Base-by-base conservation (phyloP, 1,140 invertebrate genomes). In the Triops longicaudatus region DNA sequence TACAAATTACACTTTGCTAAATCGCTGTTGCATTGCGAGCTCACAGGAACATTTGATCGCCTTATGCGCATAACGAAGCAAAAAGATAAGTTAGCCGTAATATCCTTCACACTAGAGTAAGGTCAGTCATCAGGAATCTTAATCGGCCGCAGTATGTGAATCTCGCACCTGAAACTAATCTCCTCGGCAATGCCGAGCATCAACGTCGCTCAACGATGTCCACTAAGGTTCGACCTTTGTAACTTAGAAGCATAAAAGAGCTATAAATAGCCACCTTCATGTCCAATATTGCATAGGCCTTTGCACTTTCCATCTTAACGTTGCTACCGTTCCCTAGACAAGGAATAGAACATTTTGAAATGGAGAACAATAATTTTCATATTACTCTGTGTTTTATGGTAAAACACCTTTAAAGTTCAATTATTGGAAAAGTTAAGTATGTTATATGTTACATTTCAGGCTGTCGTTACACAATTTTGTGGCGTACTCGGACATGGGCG, bases 401-500 rank as follows among this genome's bases (percentile, higher is more conserved):
- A 63, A n/a, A 22, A 6, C 22, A n/a, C 10, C n/a, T 14, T 22
- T 4, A 63, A 63, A 63, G 3, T 22, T 17, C 50, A 63, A 14
- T 63, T n/a, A 63, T 17, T 63, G 17, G 22, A 6, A 63, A 37
- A 37, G 31, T 37, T 2, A 37, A 37, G 1, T 63, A 17, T 63
- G 14, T 17, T 14, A 6, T 63, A n/a, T 63, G 5, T 63, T 4
- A 17, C 22, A 9, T 17, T 22, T 63, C 22, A 63, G 50, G 50
- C 22, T 22, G 50, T 22, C 50, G 10, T 63, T 9, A 63, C 14
- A 6, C 50, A 63, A 63, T 22, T 75, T 26, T 12, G 9, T 37
- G 73, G 73, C 3, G 84, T 85, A 43, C 77, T 79, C 50, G 88
- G 87, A 10, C 91, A 93, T 84, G 92, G 91, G 11, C 88, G 89